These are phyloP conservation scores for Zhuqinia jingwanae DNA, from an alignment of 2,888 invertebrate genomes.

Conservation along the genomic window DNA sequence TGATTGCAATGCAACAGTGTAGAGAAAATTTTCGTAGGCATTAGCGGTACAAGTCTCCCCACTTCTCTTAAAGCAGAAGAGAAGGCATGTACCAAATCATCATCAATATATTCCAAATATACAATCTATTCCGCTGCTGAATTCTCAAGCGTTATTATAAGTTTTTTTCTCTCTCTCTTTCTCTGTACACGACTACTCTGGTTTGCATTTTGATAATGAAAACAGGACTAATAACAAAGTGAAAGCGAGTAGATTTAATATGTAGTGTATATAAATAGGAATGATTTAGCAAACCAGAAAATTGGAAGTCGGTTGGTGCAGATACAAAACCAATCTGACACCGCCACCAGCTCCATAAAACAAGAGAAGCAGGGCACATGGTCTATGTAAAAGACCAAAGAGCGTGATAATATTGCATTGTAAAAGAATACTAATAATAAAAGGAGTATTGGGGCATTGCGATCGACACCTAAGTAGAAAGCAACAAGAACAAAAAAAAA, in stretches of 20 bases:
- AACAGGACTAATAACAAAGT: constrained; percentile 28
- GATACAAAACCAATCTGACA: not conserved
- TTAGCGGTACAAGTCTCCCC: not conserved
- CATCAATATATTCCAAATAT: constrained; percentile 14
- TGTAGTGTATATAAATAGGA: not conserved
- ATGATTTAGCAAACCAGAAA: constrained; percentile 6
- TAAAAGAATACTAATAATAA: constrained; percentile 28
- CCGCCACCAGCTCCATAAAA: not conserved
- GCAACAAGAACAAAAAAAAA: not conserved
- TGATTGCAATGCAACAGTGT: not conserved
- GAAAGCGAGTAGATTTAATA: not conserved
- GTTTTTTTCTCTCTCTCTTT: not conserved
- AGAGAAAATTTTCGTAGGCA: not conserved
- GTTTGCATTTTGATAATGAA: constrained; percentile 33
- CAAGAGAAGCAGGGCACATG: constrained; percentile 23
- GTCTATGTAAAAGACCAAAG: constrained; percentile 7
- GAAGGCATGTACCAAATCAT: not conserved
- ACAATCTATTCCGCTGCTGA: constrained; percentile 7
- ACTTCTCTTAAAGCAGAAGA: not conserved
- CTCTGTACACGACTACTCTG: not conserved
- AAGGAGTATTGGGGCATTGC: constrained; percentile 37
- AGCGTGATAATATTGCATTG: not conserved
- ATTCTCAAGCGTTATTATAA: constrained; percentile 27
- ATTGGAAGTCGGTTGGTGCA: too few species aligned
- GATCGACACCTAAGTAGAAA: constrained; percentile 4